Conservation (phyloP, 2,113 vertebrate species). For the Gallinago media region DNA sequence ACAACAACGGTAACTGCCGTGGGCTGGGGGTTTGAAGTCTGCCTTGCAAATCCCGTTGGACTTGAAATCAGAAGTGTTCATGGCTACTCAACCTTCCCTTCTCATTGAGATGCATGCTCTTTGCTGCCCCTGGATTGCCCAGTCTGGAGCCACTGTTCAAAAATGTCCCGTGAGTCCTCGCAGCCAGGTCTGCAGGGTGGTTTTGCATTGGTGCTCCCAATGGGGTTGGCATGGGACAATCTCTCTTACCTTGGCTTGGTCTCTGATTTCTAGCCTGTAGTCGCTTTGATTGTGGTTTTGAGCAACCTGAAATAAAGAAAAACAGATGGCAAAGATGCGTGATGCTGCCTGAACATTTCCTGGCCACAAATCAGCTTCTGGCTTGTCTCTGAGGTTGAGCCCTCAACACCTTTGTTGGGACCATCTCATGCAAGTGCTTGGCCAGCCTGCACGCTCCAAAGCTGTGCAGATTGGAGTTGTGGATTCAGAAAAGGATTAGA, state of each 20-base stretch:
- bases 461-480: not conserved
- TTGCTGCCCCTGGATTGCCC: not conserved
- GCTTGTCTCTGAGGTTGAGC: not conserved
- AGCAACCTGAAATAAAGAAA: not conserved
- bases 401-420: not conserved
- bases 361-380: rapidly evolving
- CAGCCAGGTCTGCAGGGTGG: not conserved
- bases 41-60: not conserved
- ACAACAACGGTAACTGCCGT: rapidly evolving
- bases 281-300: not conserved
- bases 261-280: not conserved
- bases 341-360: not conserved
- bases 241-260: not conserved
- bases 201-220: rapidly evolving
- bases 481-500: not conserved
- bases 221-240: rapidly evolving
- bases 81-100: not conserved
- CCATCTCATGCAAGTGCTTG: not conserved
- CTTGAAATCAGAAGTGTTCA: not conserved
- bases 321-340: not conserved
- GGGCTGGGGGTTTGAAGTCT: not conserved
- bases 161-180: rapidly evolving
- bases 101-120: rapidly evolving
- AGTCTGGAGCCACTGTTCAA: not conserved
- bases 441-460: rapidly evolving